phyloP scores from a whole-genome alignment of 2,888 invertebrate genomes.

The Pegoplata infirma region DNA sequence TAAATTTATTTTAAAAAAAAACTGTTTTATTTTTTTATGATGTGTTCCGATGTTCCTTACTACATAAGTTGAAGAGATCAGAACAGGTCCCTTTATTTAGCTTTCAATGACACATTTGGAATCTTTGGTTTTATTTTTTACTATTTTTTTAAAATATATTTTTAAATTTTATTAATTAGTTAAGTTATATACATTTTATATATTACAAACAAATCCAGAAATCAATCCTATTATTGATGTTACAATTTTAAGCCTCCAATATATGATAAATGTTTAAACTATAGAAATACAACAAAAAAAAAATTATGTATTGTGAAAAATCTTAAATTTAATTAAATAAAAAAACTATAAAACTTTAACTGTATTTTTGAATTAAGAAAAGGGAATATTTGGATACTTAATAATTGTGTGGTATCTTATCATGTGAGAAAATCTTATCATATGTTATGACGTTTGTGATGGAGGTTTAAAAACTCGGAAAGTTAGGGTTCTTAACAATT shows the following conservation, averaged over 20 bases:
- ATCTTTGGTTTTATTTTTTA: not conserved
- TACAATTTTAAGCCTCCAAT: constrained; percentile 19
- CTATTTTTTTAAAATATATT: constrained; percentile 28
- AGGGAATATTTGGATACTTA: too few species aligned
- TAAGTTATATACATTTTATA: constrained; percentile 20
- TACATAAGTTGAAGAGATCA: too few species aligned
- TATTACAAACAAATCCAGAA: not conserved
- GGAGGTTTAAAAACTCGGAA: too few species aligned
- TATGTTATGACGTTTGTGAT: too few species aligned
- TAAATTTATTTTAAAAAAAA: not conserved
- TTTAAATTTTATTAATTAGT: constrained; percentile 33
- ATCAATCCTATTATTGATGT: constrained; percentile 37
- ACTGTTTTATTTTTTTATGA: not conserved
- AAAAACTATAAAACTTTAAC: constrained; percentile 23
- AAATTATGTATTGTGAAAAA: constrained; percentile 12
- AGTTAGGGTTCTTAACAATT: too few species aligned
- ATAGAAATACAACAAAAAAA: constrained; percentile 14
- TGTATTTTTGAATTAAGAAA: too few species aligned
- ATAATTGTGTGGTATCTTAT: too few species aligned
- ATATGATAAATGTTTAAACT: constrained; percentile 35
- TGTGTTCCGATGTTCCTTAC: too few species aligned
- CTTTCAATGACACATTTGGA: not conserved
- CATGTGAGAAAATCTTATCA: too few species aligned
- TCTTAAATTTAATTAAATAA: constrained; percentile 12
- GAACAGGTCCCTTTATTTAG: not conserved